phyloP scores from a whole-genome alignment of 2,797 vertebrate species.

The Echeneis naucrates region DNA sequence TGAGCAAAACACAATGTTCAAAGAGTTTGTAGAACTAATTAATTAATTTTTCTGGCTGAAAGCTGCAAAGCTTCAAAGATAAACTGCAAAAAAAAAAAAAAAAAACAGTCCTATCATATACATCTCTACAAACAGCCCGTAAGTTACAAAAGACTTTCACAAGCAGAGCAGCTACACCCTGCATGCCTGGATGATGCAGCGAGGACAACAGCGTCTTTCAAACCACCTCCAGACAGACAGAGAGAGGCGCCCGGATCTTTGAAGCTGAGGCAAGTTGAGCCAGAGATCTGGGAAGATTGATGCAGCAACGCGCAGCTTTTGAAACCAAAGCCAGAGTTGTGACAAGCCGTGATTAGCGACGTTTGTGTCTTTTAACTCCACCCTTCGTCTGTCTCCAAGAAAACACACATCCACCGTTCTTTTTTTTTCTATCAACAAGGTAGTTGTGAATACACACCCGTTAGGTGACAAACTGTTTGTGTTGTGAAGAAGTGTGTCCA shows the following conservation, averaged over 20 bases:
- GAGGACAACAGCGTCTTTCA: not conserved
- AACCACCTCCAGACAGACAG: constrained; percentile 27
- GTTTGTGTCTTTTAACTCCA: constrained; percentile 54
- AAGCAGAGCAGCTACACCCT: constrained; percentile 26
- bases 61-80: too few relatives aligned
- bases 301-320: constrained; percentile 48
- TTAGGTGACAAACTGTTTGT: constrained; percentile 17
- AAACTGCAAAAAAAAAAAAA: not conserved
- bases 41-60: too few relatives aligned
- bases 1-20: too few relatives aligned
- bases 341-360: constrained; percentile 68
- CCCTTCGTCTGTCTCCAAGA: constrained; percentile 47
- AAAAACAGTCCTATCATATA: not conserved
- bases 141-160: not conserved
- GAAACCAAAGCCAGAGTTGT: constrained; percentile 66
- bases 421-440: constrained; percentile 5
- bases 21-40: too few relatives aligned
- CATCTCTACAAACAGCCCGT: constrained; percentile 1
- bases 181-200: constrained; percentile 40
- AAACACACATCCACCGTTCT: constrained; percentile 25
- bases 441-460: constrained; percentile 18
- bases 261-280: constrained; percentile 50
- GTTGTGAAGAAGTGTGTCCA: not conserved
- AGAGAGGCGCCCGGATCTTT: constrained; percentile 34
- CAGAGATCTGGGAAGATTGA: constrained; percentile 55